Evolutionary conservation across 2,888 invertebrate species (phyloP), one percentile per base, ranked within the genome.

Genomic region (Neuroscelio doddi): DNA sequence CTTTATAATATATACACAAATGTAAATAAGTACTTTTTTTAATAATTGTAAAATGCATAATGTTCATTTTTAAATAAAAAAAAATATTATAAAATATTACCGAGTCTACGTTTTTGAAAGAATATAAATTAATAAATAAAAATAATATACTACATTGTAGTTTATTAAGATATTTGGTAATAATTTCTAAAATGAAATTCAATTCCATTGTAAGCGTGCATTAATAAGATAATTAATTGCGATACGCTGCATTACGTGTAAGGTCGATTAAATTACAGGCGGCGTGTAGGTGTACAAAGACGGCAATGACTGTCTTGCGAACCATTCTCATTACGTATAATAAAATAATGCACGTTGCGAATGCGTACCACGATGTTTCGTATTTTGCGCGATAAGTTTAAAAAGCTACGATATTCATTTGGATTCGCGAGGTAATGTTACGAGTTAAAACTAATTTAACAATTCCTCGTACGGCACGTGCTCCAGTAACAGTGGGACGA

Each of bases 311-410:
- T 2, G 7, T 36, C 36, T 36, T 14, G 36, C 36, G 14, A 14
- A 36, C 14, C 14, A 16, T 5, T 12, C 44, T 44, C 29, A 15
- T 29, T 27, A 8, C 29, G 14, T 16, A 24, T 29, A 29, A 44
- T 44, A 45, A 30, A 45, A 30, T 30, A 32, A 46, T 4, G 46
- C 16, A 5, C 16, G 15, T 46, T 32, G 29, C 32, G 34, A 16
- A 46, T 32, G 34, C 46, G 12, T 32, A 32, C 34, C 34, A 46
- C 46, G 46, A 17, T 15, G 29, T 29, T 44, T 12, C 42, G 27
- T 29, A 29, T 14, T 29, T 44, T 15, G 29, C 44, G 44, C 44
- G 26, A 41, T 41, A 41, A 41, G 21, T 32, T 41, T 21, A 21
- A 41, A 41, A 41, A 38, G 38, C 38, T 14, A 14, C 4, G 24